phyloP scores from a whole-genome alignment of 2,888 invertebrate genomes.

The Tenthredo notha region DNA sequence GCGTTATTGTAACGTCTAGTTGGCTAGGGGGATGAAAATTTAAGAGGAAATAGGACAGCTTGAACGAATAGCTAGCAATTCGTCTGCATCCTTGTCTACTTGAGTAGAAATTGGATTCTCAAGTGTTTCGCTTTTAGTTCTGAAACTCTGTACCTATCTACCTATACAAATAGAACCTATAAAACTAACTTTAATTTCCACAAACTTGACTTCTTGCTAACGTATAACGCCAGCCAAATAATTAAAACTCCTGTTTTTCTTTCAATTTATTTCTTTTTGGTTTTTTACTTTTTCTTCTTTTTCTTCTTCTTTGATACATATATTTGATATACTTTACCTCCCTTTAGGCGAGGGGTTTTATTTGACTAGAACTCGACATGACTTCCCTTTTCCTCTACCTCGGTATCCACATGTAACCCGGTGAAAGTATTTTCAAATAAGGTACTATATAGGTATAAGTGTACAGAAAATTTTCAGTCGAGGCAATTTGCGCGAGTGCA shows the following conservation, averaged over 20 bases:
- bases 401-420: not conserved
- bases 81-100: conserved; percentile 24
- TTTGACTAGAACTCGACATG: not conserved
- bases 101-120: conserved; percentile 16
- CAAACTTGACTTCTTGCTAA: not conserved
- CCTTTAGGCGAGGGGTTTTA: not conserved
- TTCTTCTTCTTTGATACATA: not conserved
- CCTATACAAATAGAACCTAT: not conserved
- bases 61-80: conserved; percentile 12
- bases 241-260: not conserved
- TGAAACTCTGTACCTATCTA: not conserved
- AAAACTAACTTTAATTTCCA: not conserved
- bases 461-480: not conserved
- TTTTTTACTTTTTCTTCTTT: not conserved
- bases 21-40: not conserved
- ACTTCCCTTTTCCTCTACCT: not conserved
- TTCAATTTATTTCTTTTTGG: not conserved
- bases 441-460: not conserved
- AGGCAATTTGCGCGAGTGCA: conserved; percentile 43
- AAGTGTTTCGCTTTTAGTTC: not conserved
- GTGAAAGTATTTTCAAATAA: conserved; percentile 7
- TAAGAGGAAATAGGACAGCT: conserved; percentile 32
- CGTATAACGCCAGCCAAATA: not conserved
- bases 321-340: not conserved
- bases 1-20: conserved; percentile 4